Conservation (phyloP, 2,888 invertebrate genomes). For the Harpagoxenus sublaevis region DNA sequence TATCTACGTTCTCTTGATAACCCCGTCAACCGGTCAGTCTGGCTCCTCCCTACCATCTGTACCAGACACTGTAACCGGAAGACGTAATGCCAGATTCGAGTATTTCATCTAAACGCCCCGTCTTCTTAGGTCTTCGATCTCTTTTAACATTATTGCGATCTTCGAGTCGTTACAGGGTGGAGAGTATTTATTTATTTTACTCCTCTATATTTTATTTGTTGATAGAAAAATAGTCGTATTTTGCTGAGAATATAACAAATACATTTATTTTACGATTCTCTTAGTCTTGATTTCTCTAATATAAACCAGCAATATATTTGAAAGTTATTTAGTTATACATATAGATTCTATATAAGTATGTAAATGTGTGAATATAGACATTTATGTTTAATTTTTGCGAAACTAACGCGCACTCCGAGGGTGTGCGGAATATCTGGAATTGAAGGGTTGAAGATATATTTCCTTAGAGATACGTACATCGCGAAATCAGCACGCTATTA, state of each 20-base stretch:
- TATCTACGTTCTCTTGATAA: conserved; percentile 52
- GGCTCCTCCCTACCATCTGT: conserved; percentile 21
- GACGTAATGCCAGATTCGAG: conserved; percentile 25
- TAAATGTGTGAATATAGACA: background rate
- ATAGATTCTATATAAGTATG: background rate
- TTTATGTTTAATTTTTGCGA: background rate
- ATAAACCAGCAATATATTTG: background rate
- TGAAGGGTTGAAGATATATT: conserved; percentile 16
- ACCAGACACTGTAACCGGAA: conserved; percentile 29
- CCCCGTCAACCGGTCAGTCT: conserved; percentile 28
- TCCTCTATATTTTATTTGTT: background rate
- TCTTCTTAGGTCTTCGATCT: background rate
- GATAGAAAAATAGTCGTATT: background rate
- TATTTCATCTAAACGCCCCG: background rate
- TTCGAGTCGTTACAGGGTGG: background rate
- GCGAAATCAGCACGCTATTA: conserved; percentile 39
- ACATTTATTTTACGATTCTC: background rate
- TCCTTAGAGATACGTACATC: conserved; percentile 22
- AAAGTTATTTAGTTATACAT: background rate
- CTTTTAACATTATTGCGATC: background rate
- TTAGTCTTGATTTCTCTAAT: background rate
- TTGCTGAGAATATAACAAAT: background rate
- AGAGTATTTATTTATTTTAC: background rate
- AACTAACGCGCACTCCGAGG: background rate
- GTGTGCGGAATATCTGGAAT: conserved; percentile 13